A percentile compares a stretch with the other conserved stretches of the same genome.
Conservation (phyloP, 2,113 vertebrate genomes). For the Brachypteracias leptosomus region DNA sequence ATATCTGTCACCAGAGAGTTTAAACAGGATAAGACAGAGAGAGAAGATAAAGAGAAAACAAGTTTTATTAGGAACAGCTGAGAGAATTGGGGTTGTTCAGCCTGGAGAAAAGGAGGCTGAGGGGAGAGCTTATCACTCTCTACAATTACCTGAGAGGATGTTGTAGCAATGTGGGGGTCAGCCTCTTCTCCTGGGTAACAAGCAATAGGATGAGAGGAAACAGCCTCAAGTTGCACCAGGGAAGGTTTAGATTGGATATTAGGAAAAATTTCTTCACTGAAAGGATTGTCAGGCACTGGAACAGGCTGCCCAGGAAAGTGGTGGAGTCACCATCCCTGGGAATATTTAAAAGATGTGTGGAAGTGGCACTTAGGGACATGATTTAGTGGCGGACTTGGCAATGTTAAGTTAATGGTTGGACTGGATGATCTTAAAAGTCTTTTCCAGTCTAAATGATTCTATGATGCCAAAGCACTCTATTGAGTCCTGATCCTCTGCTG, state of each 20-base stretch:
- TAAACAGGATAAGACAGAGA: not conserved
- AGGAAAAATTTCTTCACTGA: not conserved
- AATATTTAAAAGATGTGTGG: not conserved
- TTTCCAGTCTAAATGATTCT: not conserved
- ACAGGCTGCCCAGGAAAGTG: not conserved
- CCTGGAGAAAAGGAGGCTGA: not conserved
- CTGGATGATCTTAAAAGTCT: fast-evolving
- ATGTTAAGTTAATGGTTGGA: not conserved
- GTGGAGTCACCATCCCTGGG: not conserved
- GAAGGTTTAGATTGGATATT: not conserved
- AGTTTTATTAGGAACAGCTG: not conserved
- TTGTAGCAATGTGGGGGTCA: fast-evolving
- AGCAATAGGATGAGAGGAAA: not conserved
- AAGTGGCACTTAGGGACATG: no score
- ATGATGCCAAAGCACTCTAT: not conserved
- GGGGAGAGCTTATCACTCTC: not conserved
- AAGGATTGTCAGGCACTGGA: not conserved
- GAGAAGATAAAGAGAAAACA: not conserved
- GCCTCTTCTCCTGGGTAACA: not conserved
- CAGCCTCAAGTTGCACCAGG: not conserved
- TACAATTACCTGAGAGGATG: not conserved
- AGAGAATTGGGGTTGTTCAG: not conserved
- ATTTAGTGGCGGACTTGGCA: not conserved
- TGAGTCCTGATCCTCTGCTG: not conserved
- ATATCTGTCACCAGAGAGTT: not conserved